phyloP scores from a whole-genome alignment of 1,140 invertebrate genomes.

The Cheumatopsyche charites region DNA sequence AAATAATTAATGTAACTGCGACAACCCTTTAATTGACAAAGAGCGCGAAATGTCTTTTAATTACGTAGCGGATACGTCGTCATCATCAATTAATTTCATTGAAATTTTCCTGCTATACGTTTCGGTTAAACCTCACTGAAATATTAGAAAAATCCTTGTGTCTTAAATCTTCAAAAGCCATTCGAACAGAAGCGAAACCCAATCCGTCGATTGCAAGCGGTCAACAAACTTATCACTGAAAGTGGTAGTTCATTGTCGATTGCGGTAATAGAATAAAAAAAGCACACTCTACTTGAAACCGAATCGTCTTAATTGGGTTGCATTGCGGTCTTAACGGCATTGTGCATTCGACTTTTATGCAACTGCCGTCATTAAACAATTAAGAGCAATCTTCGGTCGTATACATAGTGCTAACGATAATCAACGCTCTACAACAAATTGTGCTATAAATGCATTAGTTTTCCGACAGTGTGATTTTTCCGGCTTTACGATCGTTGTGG shows the following conservation, averaged over 20 bases:
- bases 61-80: too few relatives aligned
- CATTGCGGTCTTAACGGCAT: constrained; percentile 35
- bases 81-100: too few relatives aligned
- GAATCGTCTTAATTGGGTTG: constrained; percentile 32
- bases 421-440: neutral
- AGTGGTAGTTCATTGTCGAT: constrained; percentile 18
- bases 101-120: too few relatives aligned
- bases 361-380: constrained; percentile 27
- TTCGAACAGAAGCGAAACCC: too few relatives aligned
- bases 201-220: neutral
- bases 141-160: too few relatives aligned
- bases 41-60: too few relatives aligned
- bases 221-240: constrained; percentile 1
- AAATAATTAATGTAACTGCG: constrained; percentile 4
- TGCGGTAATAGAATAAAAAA: constrained; percentile 8
- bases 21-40: neutral
- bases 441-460: neutral
- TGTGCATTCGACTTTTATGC: constrained; percentile 35
- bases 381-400: neutral
- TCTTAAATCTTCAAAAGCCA: too few relatives aligned
- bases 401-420: neutral
- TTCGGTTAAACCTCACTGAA: too few relatives aligned
- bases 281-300: constrained; percentile 8
- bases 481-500: too few relatives aligned
- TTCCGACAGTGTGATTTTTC: too few relatives aligned